Conservation (phyloP, 92 coral and sea anemone genomes). For the Scolanthus callimorphus region DNA sequence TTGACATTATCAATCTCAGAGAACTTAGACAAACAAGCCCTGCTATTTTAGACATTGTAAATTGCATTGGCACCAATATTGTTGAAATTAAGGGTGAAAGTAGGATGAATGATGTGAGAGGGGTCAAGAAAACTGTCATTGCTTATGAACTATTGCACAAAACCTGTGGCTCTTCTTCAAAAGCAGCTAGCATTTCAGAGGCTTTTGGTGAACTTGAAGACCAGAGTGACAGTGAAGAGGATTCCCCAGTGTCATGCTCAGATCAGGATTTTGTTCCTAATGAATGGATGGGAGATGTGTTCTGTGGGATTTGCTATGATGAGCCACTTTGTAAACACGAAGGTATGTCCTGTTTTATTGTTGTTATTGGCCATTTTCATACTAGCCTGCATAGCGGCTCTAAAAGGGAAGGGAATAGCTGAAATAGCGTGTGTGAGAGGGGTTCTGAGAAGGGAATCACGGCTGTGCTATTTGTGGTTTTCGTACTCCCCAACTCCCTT, state of each 20-base stretch:
- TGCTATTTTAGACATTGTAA: background rate
- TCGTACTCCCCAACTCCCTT: no score
- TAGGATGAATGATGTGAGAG: background rate
- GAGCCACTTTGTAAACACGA: no score
- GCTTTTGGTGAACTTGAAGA: background rate
- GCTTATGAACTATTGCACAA: constrained; percentile 30
- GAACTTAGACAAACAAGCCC: background rate
- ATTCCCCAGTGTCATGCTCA: background rate
- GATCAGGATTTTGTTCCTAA: no score
- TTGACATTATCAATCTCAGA: background rate
- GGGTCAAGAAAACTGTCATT: constrained; percentile 20
- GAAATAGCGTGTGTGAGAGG: no score
- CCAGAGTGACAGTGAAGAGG: background rate
- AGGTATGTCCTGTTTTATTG: no score
- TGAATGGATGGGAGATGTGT: no score
- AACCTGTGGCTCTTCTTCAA: constrained; percentile 16
- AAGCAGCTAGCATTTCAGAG: background rate
- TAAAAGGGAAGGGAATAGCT: no score
- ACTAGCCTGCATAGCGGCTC: no score
- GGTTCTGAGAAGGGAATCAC: no score
- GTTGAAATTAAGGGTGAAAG: background rate
- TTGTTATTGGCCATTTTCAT: no score
- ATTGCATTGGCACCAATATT: background rate
- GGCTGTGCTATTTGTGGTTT: no score
- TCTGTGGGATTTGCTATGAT: no score